Evolutionary conservation across 2,888 invertebrate species (phyloP), one percentile per base, ranked within the genome.

Genomic region (Acanthosepion pharaonis): DNA sequence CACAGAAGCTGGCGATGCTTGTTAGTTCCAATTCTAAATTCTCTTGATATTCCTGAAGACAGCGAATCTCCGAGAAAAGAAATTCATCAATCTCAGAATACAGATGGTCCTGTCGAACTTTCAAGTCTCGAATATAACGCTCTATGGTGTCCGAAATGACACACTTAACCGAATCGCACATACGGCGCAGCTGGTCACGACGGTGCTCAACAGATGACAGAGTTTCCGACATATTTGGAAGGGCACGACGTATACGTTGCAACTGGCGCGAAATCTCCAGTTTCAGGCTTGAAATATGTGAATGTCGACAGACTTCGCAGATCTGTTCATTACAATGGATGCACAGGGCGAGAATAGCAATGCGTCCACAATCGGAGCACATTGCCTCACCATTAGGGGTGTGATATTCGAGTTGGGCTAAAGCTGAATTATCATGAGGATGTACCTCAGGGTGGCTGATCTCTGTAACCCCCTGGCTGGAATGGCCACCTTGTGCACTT

Each of bases 301-400:
- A 99, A 97, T 99, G 95, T 94, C 96, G 99, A 98, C 99, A 99
- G 97, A 99, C 99, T 96, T 98, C 98, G 97, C 99, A 99, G 95
- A 99, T 98, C 98, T 99, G 99, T 97, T 99, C 99, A 97, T 99
- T 99, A 98, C 99, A 99, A 97, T 99, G 99, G 53, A 98, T 98
- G 97, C 99, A 99, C 94, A 99, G 98, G 97, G 95, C 95, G 51
- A 96, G 95, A 48, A 95, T 95, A 11, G 96, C 95, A 42, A 96
- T 96, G n/a, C 96, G 99, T 99, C 95, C 99, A 98, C 97, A 99
- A 99, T 97, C 99, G 99, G 94, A 99, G 99, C 98, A 99, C 99
- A 94, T 99, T 99, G 97, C 98, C 98, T 93, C 48, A 42, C 55
- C 59, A 33, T 48, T 78, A 4, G 93, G 93, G 25, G 53, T 48